A percentile compares a stretch with the other conserved stretches of the same genome.
Evolutionary conservation across 1,140 invertebrate species (phyloP).

Genomic region (Vanessa atalanta): DNA sequence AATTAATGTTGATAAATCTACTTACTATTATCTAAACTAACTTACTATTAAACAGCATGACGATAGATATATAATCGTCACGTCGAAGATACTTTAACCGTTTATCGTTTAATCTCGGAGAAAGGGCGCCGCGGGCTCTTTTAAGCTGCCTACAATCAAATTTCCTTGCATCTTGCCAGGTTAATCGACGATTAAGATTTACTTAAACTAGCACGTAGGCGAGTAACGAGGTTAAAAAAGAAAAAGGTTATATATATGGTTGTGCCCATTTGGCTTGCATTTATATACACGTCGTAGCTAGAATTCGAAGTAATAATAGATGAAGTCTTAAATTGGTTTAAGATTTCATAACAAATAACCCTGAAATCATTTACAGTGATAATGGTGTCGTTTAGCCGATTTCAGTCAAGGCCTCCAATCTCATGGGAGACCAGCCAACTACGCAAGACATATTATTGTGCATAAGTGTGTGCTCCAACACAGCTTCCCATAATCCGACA

Average conservation of each 20-base stretch:
- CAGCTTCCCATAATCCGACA: too few relatives aligned
- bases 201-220: background rate
- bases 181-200: conserved; percentile 35
- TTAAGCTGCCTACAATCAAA: conserved; percentile 31
- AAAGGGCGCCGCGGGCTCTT: conserved; percentile 30
- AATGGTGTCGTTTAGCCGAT: too few relatives aligned
- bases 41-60: background rate
- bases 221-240: background rate
- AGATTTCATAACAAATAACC: too few relatives aligned
- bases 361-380: too few relatives aligned
- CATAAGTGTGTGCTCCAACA: too few relatives aligned
- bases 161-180: conserved; percentile 31
- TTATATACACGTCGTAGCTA: too few relatives aligned
- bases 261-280: too few relatives aligned
- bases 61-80: background rate
- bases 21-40: background rate
- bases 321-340: too few relatives aligned
- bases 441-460: too few relatives aligned
- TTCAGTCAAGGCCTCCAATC: too few relatives aligned
- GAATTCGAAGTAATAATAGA: too few relatives aligned
- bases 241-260: background rate
- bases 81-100: conserved; percentile 28
- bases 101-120: conserved; percentile 34
- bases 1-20: background rate
- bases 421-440: too few relatives aligned